phyloP scores from a whole-genome alignment of 35 echinoderm and acorn worm species.

The Eucidaris tribuloides region DNA sequence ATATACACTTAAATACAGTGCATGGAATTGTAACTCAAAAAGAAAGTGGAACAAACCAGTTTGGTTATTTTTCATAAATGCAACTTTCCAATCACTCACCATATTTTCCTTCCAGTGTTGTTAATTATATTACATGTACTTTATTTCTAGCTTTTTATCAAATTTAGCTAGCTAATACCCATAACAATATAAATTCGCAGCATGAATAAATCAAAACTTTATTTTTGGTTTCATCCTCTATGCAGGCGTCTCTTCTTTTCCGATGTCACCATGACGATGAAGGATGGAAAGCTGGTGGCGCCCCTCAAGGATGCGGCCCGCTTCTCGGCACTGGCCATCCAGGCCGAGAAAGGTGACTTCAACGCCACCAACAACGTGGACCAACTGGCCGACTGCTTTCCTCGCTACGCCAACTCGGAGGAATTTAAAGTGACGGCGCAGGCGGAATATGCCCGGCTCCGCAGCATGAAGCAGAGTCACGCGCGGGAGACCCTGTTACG shows the following conservation, averaged over 20 bases:
- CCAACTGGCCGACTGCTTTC: conserved; percentile 20
- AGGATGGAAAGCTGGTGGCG: conserved; percentile 49
- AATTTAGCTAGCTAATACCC: too few relatives aligned
- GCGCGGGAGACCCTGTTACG: conserved; percentile 49
- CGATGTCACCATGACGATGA: conserved; percentile 61
- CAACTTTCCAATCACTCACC: too few relatives aligned
- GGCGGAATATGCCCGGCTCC: conserved; percentile 56
- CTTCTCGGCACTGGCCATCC: conserved; percentile 51
- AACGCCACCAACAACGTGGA: conserved; percentile 23
- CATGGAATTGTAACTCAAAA: too few relatives aligned
- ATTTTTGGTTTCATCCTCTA: conserved; percentile 9
- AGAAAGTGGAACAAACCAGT: too few relatives aligned
- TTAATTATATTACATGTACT: too few relatives aligned
- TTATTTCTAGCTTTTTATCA: too few relatives aligned
- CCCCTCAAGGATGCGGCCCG: conserved; percentile 60
- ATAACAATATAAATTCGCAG: too few relatives aligned
- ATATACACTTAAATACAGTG: too few relatives aligned
- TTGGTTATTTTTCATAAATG: too few relatives aligned
- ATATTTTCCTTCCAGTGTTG: too few relatives aligned
- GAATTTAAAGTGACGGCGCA: conserved; percentile 35
- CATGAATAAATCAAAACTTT: neutral
- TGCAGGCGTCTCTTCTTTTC: conserved; percentile 76
- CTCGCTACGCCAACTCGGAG: neutral
- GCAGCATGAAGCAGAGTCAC: conserved; percentile 56
- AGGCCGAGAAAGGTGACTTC: conserved; percentile 64